Evolutionary conservation across 2,113 vertebrate genomes (phyloP).

Genomic region (Sceloporus tristichus): DNA sequence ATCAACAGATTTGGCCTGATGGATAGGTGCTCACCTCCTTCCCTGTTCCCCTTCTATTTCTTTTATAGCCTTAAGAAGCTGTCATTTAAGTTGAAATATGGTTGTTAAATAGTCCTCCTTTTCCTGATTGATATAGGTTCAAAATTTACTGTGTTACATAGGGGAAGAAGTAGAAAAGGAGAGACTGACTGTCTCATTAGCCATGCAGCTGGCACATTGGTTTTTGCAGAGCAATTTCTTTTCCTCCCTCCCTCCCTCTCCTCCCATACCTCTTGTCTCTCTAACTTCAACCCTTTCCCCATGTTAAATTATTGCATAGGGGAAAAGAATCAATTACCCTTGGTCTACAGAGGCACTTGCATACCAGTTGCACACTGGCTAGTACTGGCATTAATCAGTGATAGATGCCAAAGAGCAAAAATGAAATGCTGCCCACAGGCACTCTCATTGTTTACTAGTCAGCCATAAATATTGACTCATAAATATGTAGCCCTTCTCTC

Average conservation of each 20-base stretch:
- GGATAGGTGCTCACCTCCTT: background rate
- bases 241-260: background rate
- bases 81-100: background rate
- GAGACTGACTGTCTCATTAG: constrained; percentile 15
- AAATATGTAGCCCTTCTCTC: constrained; percentile 22
- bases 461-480: constrained; percentile 20
- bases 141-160: constrained; percentile 8
- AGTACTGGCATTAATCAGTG: constrained; percentile 15
- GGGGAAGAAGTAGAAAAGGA: background rate
- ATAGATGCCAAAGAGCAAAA: constrained; percentile 15
- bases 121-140: constrained; percentile 13
- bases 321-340: constrained; percentile 18
- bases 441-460: background rate
- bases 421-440: background rate
- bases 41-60: background rate
- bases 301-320: constrained; percentile 17
- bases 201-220: background rate
- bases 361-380: background rate
- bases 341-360: background rate
- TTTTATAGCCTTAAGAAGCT: constrained; percentile 12
- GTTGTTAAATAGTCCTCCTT: constrained; percentile 3
- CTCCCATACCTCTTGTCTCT: background rate
- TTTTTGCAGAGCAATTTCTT: background rate
- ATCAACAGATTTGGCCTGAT: constrained; percentile 23
- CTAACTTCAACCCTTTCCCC: too few relatives aligned